A percentile compares a stretch with the other conserved stretches of the same genome.
Evolutionary conservation across 2,113 vertebrate genomes (phyloP).

Genomic region (Hippocampus abdominalis): DNA sequence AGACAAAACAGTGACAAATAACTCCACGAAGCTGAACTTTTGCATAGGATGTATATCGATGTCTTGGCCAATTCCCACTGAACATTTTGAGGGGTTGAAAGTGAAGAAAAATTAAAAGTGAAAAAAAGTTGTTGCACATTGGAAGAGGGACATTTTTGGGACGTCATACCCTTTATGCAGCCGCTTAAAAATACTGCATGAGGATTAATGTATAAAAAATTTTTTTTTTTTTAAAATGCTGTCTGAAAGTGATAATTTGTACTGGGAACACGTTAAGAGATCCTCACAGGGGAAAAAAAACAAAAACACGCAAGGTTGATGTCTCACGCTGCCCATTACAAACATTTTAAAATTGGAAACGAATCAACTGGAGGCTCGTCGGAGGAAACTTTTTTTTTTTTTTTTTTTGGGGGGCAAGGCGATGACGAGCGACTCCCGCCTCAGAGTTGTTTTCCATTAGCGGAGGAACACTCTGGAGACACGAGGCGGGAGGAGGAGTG

Average conservation of each 20-base stretch:
- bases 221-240: too few species aligned
- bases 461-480: conserved; percentile 59
- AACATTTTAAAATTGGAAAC: conserved; percentile 6
- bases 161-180: too few species aligned
- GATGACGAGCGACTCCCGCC: conserved; percentile 38
- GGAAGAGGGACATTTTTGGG: too few species aligned
- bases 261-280: background rate
- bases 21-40: too few species aligned
- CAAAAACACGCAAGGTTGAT: background rate
- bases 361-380: conserved; percentile 34
- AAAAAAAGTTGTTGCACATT: too few species aligned
- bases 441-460: conserved; percentile 65
- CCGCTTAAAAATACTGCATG: too few species aligned
- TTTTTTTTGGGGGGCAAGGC: conserved; percentile 20
- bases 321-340: conserved; percentile 2
- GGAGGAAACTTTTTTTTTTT: conserved; percentile 33
- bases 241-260: background rate
- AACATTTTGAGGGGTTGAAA: too few species aligned
- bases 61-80: too few species aligned
- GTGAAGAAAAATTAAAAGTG: too few species aligned
- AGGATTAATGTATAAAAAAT: too few species aligned
- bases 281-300: background rate
- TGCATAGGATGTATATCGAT: too few species aligned
- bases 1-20: too few species aligned
- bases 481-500: conserved; percentile 49